Conservation (phyloP, 2,113 vertebrate genomes). For the Catharus bicknelli region DNA sequence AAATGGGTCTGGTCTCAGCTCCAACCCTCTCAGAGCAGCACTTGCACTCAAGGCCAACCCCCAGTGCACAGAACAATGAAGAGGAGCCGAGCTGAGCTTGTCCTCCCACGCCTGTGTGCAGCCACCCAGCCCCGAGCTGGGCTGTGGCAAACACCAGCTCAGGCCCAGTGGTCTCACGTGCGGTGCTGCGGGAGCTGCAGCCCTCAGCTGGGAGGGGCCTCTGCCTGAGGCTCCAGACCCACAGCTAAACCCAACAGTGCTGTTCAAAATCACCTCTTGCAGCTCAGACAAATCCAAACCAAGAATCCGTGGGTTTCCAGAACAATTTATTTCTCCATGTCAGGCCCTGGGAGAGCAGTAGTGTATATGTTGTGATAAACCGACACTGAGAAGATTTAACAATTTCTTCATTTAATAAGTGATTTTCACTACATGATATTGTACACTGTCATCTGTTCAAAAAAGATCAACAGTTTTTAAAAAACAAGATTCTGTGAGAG, state of each 20-base stretch:
- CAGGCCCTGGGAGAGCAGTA: conserved; percentile 40
- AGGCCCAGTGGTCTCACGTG: neutral
- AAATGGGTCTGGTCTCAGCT: neutral
- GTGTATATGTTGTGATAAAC: conserved; percentile 60
- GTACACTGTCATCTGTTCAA: conserved; percentile 78
- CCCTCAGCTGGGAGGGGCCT: neutral
- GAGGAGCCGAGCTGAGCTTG: rapidly evolving
- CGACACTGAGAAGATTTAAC: conserved; percentile 74
- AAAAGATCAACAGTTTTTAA: conserved; percentile 76
- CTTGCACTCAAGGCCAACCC: neutral
- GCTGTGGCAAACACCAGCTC: neutral
- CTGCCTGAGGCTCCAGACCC: neutral
- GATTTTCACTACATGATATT: conserved; percentile 78
- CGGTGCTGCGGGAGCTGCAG: neutral
- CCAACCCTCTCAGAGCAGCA: neutral
- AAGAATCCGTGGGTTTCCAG: conserved; percentile 49
- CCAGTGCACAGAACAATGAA: neutral
- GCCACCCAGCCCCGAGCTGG: neutral
- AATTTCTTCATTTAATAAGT: conserved; percentile 81
- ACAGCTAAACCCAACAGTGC: neutral
- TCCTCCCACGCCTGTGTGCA: neutral
- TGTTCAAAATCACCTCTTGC: neutral
- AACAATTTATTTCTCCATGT: conserved; percentile 69
- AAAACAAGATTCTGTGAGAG: conserved; percentile 75
- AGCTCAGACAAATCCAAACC: conserved; percentile 59